Evolutionary conservation across 2,797 vertebrate genomes (phyloP).

Genomic region (Pseudotriccus pelzelni): DNA sequence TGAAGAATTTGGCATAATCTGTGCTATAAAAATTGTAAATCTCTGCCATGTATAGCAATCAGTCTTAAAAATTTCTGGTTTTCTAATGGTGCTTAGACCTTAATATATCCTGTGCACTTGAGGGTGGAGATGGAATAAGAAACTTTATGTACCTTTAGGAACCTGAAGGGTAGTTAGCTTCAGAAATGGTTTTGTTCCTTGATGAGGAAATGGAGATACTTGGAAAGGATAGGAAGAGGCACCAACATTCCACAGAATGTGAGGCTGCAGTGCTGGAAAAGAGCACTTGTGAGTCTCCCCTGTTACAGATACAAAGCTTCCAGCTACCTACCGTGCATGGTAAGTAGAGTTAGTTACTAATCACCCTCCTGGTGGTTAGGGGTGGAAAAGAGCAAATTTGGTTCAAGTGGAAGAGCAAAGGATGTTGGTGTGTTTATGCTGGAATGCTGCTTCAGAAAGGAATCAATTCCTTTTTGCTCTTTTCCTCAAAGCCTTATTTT

Average conservation of each 20-base stretch:
- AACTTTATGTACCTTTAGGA: background rate
- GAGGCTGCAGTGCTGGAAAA: background rate
- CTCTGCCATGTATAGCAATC: background rate
- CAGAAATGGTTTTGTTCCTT: background rate
- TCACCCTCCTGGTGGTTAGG: background rate
- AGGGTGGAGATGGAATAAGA: background rate
- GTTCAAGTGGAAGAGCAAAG: background rate
- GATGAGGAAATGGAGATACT: background rate
- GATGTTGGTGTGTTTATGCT: background rate
- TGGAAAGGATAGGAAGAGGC: background rate
- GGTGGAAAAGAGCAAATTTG: background rate
- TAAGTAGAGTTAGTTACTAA: background rate
- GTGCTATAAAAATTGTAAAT: background rate
- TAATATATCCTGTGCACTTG: background rate
- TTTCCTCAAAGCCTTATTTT: background rate
- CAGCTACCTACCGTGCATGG: background rate
- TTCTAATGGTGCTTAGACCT: background rate
- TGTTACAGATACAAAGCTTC: background rate
- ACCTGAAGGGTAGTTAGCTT: slow-evolving; percentile 22
- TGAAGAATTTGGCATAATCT: background rate
- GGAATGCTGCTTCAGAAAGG: background rate
- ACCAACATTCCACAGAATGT: background rate
- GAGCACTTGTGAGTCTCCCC: background rate
- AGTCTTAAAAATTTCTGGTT: background rate
- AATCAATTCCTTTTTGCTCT: background rate